Evolutionary conservation across 2,888 invertebrate genomes (phyloP).

Genomic region (Caenorhabditis sp.): DNA sequence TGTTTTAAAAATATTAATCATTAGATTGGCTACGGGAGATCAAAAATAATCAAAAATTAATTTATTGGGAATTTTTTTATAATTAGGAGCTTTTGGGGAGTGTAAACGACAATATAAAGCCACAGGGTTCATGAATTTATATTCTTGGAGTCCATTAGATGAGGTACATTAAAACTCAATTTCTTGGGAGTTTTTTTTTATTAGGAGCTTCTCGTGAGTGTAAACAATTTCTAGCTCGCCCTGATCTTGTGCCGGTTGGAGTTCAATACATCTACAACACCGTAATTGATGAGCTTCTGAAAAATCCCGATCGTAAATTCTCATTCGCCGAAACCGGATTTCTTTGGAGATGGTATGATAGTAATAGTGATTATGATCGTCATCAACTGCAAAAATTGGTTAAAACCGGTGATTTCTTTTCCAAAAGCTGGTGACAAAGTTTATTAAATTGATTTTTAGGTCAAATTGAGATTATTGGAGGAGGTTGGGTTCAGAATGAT

Average conservation of each 20-base stretch:
- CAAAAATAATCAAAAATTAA: too few relatives aligned
- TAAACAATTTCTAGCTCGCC: constrained; percentile 73
- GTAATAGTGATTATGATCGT: constrained; percentile 46
- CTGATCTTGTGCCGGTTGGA: constrained; percentile 59
- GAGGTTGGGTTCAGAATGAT: constrained; percentile 76
- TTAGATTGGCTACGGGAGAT: too few relatives aligned
- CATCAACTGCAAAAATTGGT: constrained; percentile 60
- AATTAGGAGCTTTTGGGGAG: too few relatives aligned
- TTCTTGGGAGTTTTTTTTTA: too few relatives aligned
- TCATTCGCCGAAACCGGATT: constrained; percentile 72
- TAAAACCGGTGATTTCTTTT: constrained; percentile 53
- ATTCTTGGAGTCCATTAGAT: too few relatives aligned
- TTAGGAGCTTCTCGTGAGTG: too few relatives aligned
- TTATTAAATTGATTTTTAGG: constrained; percentile 44
- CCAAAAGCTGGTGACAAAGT: too few relatives aligned
- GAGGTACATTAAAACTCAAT: too few relatives aligned
- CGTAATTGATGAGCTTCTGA: constrained; percentile 63
- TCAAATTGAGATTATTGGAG: constrained; percentile 71
- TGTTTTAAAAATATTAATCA: too few relatives aligned
- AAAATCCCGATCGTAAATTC: constrained; percentile 71
- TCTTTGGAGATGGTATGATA: constrained; percentile 66
- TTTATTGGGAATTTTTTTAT: too few relatives aligned
- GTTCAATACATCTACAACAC: constrained; percentile 70
- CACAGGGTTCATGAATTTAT: too few relatives aligned
- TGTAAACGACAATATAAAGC: too few relatives aligned